Evolutionary conservation across 2,113 vertebrate genomes (phyloP).

Genomic region (Mola mola): DNA sequence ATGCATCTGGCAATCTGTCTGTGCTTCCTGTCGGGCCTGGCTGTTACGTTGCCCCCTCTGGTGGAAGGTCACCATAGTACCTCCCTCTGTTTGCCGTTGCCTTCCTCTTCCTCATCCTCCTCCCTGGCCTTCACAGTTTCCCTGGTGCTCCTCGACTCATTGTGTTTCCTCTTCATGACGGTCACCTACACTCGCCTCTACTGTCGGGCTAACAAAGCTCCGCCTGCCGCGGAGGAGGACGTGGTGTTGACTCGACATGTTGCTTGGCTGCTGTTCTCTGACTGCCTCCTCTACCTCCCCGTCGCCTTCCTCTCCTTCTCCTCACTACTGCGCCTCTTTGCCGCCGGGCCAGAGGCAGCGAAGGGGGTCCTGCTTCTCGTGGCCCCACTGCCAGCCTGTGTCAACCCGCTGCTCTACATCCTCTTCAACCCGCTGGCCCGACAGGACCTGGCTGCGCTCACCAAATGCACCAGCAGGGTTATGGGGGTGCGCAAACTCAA

Average conservation of each 20-base stretch:
- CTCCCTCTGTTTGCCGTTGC: slow-evolving; percentile 88
- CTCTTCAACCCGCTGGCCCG: slow-evolving; percentile 92
- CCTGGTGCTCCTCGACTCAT: slow-evolving; percentile 89
- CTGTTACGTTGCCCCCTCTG: slow-evolving; percentile 86
- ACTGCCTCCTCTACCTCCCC: slow-evolving; percentile 92
- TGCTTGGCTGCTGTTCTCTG: slow-evolving; percentile 91
- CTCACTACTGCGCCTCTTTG: slow-evolving; percentile 87
- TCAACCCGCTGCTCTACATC: slow-evolving; percentile 95
- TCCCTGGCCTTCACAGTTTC: slow-evolving; percentile 86
- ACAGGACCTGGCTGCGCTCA: slow-evolving; percentile 86
- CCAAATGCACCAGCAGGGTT: slow-evolving; percentile 73
- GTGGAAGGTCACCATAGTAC: slow-evolving; percentile 82
- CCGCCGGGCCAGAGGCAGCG: slow-evolving; percentile 87
- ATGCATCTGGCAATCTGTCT: slow-evolving; percentile 40
- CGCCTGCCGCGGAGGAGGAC: slow-evolving; percentile 76
- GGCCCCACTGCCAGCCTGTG: slow-evolving; percentile 88
- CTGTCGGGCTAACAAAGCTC: slow-evolving; percentile 72
- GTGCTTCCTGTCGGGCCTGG: slow-evolving; percentile 78
- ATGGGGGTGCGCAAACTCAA: slow-evolving; percentile 56
- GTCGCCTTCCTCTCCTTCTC: slow-evolving; percentile 92
- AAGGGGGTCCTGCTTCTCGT: slow-evolving; percentile 90
- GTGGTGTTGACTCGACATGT: slow-evolving; percentile 90
- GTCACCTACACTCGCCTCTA: slow-evolving; percentile 89
- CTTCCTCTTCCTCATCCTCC: slow-evolving; percentile 72
- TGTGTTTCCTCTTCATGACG: slow-evolving; percentile 92